phyloP scores from a whole-genome alignment of 1,140 invertebrate genomes.

The Trissolcus basalis region DNA sequence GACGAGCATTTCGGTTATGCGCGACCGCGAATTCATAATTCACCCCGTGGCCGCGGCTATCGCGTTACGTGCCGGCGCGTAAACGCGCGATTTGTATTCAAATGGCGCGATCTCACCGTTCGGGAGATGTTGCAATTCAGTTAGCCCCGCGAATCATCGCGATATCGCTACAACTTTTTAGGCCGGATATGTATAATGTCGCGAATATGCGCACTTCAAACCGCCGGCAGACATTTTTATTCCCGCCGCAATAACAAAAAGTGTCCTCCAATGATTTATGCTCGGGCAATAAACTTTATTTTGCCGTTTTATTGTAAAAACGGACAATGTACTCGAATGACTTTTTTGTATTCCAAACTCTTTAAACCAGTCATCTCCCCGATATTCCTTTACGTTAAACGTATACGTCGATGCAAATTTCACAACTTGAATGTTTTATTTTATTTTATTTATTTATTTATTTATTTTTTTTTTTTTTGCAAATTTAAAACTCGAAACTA shows the following conservation, averaged over 20 bases:
- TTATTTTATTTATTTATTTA: too few species aligned
- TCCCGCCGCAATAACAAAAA: background rate
- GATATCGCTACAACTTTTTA: conserved; percentile 19
- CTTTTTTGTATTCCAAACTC: too few species aligned
- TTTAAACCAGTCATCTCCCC: too few species aligned
- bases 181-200: conserved; percentile 8
- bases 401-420: too few species aligned
- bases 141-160: conserved; percentile 37
- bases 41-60: conserved; percentile 38
- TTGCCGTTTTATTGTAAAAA: too few species aligned
- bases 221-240: background rate
- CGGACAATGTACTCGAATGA: too few species aligned
- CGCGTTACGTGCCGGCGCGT: conserved; percentile 49
- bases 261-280: too few species aligned
- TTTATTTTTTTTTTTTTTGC: too few species aligned
- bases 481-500: too few species aligned
- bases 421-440: too few species aligned
- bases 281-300: too few species aligned
- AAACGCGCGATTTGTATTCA: conserved; percentile 55
- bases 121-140: conserved; percentile 44
- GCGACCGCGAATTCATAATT: conserved; percentile 43
- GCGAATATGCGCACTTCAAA: conserved; percentile 8
- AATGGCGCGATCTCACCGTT: conserved; percentile 32
- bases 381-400: too few species aligned
- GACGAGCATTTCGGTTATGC: conserved; percentile 14